These are phyloP conservation scores for Maccullochella peelii DNA, from an alignment of 2,113 vertebrate species.

Conservation along the genomic window DNA sequence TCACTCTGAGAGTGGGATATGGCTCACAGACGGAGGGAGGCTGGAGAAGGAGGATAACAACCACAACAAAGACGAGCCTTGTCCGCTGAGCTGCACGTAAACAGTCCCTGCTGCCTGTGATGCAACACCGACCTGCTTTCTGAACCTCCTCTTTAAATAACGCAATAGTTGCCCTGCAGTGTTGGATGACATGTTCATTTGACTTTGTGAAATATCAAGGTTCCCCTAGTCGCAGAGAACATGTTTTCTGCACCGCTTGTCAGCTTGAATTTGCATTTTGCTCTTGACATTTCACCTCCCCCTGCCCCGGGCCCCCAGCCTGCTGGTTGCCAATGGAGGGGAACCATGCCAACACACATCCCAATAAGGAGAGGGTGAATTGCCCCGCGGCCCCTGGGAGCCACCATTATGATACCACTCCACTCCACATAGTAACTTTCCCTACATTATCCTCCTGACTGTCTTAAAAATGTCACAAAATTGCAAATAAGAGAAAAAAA, in stretches of 20 bases:
- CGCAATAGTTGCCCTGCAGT: constrained; percentile 72
- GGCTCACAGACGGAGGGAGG: constrained; percentile 42
- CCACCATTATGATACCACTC: constrained; percentile 24
- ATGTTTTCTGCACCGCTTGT: constrained; percentile 83
- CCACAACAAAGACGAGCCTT: constrained; percentile 53
- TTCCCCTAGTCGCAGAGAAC: constrained; percentile 80
- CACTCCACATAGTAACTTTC: constrained; percentile 11
- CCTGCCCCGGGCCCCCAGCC: constrained; percentile 17
- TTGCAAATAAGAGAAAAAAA: neutral
- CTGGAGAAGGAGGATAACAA: constrained; percentile 62
- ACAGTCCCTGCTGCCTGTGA: constrained; percentile 60
- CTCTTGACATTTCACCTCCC: constrained; percentile 78
- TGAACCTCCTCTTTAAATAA: constrained; percentile 80
- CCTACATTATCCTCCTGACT: constrained; percentile 6
- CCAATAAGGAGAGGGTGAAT: constrained; percentile 54
- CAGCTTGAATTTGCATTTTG: constrained; percentile 80
- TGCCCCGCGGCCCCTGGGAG: constrained; percentile 63
- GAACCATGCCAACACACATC: constrained; percentile 70
- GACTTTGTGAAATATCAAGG: constrained; percentile 87
- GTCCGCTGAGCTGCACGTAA: constrained; percentile 58
- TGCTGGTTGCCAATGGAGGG: constrained; percentile 51
- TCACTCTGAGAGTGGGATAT: constrained; percentile 38
- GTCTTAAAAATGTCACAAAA: neutral
- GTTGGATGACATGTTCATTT: constrained; percentile 78
- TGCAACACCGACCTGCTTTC: constrained; percentile 64